A percentile compares a stretch with the other conserved stretches of the same genome.
These are phyloP conservation scores for Corythucha ciliata DNA, from an alignment of 2,888 invertebrate species.

Conservation along the genomic window DNA sequence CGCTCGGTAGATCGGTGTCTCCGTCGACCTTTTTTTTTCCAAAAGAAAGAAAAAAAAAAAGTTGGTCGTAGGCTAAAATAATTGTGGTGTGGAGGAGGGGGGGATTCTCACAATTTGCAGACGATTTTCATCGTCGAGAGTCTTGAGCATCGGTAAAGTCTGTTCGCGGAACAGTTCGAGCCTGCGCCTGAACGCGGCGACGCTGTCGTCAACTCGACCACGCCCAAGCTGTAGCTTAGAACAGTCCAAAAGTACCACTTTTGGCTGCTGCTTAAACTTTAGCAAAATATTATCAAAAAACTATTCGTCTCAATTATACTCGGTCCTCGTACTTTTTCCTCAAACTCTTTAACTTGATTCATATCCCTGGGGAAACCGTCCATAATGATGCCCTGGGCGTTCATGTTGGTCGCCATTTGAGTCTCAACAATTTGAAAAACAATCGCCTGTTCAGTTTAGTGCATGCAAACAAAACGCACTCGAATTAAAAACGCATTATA, in stretches of 20 bases:
- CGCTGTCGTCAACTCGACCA: conserved; percentile 74
- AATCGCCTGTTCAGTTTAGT: conserved; percentile 62
- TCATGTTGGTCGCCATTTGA: conserved; percentile 51
- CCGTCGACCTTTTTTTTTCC: conserved; percentile 90
- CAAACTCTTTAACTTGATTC: conserved; percentile 78
- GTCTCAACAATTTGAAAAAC: conserved; percentile 65
- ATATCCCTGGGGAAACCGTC: conserved; percentile 92
- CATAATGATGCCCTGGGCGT: conserved; percentile 71
- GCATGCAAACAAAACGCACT: no score
- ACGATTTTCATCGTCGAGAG: conserved; percentile 68
- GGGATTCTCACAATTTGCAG: conserved; percentile 67
- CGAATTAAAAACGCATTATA: no score
- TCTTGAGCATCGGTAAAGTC: conserved; percentile 80
- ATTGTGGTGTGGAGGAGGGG: no score
- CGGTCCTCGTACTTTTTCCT: conserved; percentile 72
- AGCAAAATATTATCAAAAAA: conserved; percentile 32
- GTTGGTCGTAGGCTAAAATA: not conserved
- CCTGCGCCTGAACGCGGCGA: conserved; percentile 71
- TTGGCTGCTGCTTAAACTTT: conserved; percentile 67
- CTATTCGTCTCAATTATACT: not conserved
- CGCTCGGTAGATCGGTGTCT: conserved; percentile 68
- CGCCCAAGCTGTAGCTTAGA: conserved; percentile 80
- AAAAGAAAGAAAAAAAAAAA: conserved; percentile 19
- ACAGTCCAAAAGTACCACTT: conserved; percentile 78
- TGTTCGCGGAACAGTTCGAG: conserved; percentile 79